Conservation (phyloP, 2,797 vertebrate genomes). For the Delichon dasypus region DNA sequence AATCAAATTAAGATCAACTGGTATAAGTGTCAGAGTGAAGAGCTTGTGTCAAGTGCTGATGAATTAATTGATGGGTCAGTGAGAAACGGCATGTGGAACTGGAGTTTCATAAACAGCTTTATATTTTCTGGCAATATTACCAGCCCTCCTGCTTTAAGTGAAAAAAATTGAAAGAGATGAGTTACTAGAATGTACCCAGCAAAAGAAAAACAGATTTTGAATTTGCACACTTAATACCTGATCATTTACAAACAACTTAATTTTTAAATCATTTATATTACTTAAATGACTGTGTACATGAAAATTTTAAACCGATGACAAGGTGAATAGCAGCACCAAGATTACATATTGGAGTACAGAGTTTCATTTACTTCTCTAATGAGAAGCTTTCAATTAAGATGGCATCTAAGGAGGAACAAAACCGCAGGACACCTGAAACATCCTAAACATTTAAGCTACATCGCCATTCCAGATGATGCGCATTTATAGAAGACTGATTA, state of each 20-base stretch:
- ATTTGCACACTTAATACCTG: constrained; percentile 38
- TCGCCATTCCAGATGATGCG: constrained; percentile 74
- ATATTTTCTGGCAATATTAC: constrained; percentile 58
- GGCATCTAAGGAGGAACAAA: neutral
- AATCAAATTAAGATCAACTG: constrained; percentile 81
- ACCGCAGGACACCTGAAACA: neutral
- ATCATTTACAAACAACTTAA: constrained; percentile 57
- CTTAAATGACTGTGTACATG: constrained; percentile 53
- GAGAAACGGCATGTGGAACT: constrained; percentile 63
- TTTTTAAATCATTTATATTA: constrained; percentile 74
- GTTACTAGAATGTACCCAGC: constrained; percentile 23
- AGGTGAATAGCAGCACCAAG: constrained; percentile 46
- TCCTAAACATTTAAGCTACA: constrained; percentile 78
- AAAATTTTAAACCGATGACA: constrained; percentile 66
- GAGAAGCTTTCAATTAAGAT: constrained; percentile 24
- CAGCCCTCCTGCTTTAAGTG: constrained; percentile 1
- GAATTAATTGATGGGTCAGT: constrained; percentile 70
- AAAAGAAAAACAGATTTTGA: constrained; percentile 50
- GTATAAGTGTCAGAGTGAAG: constrained; percentile 73
- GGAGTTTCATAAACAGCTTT: constrained; percentile 66
- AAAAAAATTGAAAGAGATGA: constrained; percentile 16
- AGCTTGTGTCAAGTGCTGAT: constrained; percentile 60
- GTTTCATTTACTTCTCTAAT: constrained; percentile 44
- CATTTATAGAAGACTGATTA: constrained; percentile 89
- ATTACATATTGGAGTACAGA: neutral